Base-by-base conservation (phyloP, 2,113 vertebrate species). In the Scomber scombrus region DNA sequence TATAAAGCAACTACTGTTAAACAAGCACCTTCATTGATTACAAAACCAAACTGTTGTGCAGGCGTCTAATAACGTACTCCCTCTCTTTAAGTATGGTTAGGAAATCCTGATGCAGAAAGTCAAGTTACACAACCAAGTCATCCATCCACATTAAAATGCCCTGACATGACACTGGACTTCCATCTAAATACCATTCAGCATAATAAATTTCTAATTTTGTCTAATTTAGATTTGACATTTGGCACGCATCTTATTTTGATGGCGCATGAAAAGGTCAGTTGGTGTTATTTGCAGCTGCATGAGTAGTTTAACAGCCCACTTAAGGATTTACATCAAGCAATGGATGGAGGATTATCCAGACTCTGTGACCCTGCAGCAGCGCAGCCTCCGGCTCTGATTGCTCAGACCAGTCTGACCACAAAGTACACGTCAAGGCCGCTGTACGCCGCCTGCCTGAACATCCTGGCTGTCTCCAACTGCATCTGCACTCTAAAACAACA, bases 21-120 rank as follows among this genome's bases (percentile, higher is more conserved):
- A 93, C 79, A 93, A 90, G 71, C 71, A 54, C 75, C 83, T 90
- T 75, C 82, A 89, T 92, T 93, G 80, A 88, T 79, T 60, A 74
- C 46, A 23, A 23, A 61, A 55, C 52, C 49, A 52, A 21, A 45
- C 29, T 47, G 12, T 62, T 75, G 51, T 16, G 40, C 2, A 43
- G 34, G 34, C 34, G 18, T 49, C 43, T 60, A 40, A 49, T 47
- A 72, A 67, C 18, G n/a, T 14, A 26, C 21, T 23, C 9, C 34
- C 34, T 63, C 29, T 64, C 57, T 47, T 16, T 40, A 7, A 13
- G 19, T 50, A 31, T 16, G 8, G n/a, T 71, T 34, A 16, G 8
- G 40, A 23, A 43, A 45, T 19, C 13, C 4, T 65, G 4, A 57
- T 50, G 26, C 8, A 12, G 23, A 4, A 26, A 47, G 21, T 31